A percentile compares a stretch with the other conserved stretches of the same genome.
Evolutionary conservation across 23 tunicate genomes (phyloP).

Genomic region (Pegea sp.): DNA sequence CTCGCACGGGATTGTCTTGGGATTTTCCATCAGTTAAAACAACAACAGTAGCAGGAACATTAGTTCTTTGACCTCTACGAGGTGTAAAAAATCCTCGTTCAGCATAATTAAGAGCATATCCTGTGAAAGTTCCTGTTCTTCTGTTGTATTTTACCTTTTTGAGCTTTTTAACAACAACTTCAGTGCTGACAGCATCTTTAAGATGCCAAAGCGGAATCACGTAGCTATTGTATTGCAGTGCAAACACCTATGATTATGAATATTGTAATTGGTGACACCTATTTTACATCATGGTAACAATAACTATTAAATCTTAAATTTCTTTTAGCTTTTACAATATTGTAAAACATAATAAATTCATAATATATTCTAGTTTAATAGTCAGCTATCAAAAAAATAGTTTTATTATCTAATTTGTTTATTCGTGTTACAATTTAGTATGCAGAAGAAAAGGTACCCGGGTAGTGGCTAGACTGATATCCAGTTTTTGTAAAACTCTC

Average conservation of each 20-base stretch:
- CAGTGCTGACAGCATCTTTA: slow-evolving; percentile 13
- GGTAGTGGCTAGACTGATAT: slow-evolving; percentile 32
- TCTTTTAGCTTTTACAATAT: too few relatives aligned
- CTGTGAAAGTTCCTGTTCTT: slow-evolving; percentile 49
- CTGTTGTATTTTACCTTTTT: slow-evolving; percentile 28
- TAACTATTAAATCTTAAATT: too few relatives aligned
- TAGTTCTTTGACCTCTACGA: slow-evolving; percentile 23
- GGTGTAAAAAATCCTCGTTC: slow-evolving; percentile 13
- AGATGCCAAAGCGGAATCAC: slow-evolving; percentile 48
- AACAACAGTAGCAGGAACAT: slow-evolving; percentile 40
- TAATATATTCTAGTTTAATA: too few relatives aligned
- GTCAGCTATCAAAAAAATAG: too few relatives aligned
- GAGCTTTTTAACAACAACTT: slow-evolving; percentile 9
- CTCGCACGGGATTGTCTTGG: slow-evolving; percentile 49
- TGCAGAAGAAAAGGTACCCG: slow-evolving; percentile 60
- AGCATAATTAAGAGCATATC: slow-evolving; percentile 50
- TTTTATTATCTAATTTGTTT: too few relatives aligned
- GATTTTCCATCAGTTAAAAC: slow-evolving; percentile 84
- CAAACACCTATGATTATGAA: slow-evolving; percentile 67
- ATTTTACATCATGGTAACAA: too few relatives aligned
- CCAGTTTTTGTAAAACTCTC: slow-evolving; percentile 6
- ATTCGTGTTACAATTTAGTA: too few relatives aligned
- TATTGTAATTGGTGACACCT: too few relatives aligned
- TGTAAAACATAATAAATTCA: too few relatives aligned
- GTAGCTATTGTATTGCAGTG: slow-evolving; percentile 49